Percentiles rank a stretch among this genome's conserved stretches.
Conservation (phyloP, 2,888 invertebrate species). For the Plagiodera versicolora region DNA sequence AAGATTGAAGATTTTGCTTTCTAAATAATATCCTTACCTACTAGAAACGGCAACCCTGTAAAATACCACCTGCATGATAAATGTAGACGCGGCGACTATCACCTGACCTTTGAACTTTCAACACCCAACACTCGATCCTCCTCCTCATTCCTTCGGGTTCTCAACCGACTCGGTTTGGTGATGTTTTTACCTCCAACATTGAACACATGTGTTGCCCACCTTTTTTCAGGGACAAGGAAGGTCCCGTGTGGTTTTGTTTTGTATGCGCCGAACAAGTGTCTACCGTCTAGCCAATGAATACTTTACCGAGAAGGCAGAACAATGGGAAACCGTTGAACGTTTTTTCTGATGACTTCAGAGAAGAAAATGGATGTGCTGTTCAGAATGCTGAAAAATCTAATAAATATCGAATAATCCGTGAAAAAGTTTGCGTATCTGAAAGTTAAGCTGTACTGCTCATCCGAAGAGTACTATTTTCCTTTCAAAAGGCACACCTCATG, state of each 20-base stretch:
- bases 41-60: constrained; percentile 22
- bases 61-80: constrained; percentile 40
- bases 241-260: constrained; percentile 21
- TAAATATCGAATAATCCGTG: too few relatives aligned
- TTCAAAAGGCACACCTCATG: too few relatives aligned
- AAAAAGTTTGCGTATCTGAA: too few relatives aligned
- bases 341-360: neutral
- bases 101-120: constrained; percentile 43
- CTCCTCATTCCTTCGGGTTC: constrained; percentile 7
- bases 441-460: too few relatives aligned
- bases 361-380: too few relatives aligned
- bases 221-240: constrained; percentile 20
- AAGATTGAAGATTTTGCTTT: neutral
- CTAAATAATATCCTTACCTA: too few relatives aligned
- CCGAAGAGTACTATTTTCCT: too few relatives aligned
- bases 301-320: neutral
- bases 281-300: neutral
- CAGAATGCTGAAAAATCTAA: too few relatives aligned
- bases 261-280: constrained; percentile 28
- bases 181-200: constrained; percentile 30
- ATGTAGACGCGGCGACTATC: constrained; percentile 39
- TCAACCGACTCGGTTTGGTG: constrained; percentile 12
- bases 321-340: neutral
- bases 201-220: constrained; percentile 31
- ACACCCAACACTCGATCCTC: constrained; percentile 16